Percentiles rank a stretch among this genome's conserved stretches.
Conservation (phyloP, 2,888 invertebrate genomes). For the Diarsia dahlii region DNA sequence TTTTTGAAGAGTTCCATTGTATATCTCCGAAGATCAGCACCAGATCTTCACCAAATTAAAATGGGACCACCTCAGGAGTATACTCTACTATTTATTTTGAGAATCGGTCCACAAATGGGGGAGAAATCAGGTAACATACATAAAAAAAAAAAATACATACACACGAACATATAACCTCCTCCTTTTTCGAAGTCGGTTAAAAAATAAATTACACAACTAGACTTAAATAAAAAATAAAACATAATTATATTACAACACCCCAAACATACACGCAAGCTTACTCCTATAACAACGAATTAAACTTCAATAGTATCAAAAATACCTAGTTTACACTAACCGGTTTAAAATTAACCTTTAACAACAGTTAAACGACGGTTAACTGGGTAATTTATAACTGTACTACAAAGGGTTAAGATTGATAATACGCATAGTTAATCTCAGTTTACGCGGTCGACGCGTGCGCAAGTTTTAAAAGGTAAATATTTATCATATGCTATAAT, state of each 20-base stretch:
- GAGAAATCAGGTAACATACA: too few relatives aligned
- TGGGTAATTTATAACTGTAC: slow-evolving; percentile 61
- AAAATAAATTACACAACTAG: background rate
- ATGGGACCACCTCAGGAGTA: too few relatives aligned
- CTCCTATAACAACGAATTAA: slow-evolving; percentile 44
- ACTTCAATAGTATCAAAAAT: slow-evolving; percentile 63
- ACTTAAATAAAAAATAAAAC: slow-evolving; percentile 5
- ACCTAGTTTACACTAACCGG: slow-evolving; percentile 58
- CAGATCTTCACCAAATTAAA: too few relatives aligned
- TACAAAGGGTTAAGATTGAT: slow-evolving; percentile 67
- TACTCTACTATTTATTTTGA: too few relatives aligned
- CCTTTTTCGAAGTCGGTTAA: too few relatives aligned
- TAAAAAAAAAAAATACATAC: too few relatives aligned
- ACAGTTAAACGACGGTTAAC: slow-evolving; percentile 60
- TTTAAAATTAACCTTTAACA: slow-evolving; percentile 62
- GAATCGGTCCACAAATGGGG: too few relatives aligned
- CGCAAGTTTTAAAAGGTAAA: slow-evolving; percentile 54
- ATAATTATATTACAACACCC: slow-evolving; percentile 3
- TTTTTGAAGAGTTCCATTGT: too few relatives aligned
- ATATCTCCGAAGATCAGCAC: too few relatives aligned
- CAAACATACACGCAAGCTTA: slow-evolving; percentile 6
- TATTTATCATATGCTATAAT: slow-evolving; percentile 58
- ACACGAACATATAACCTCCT: too few relatives aligned
- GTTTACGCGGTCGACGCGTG: slow-evolving; percentile 55
- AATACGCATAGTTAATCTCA: slow-evolving; percentile 63